Percentiles rank a stretch among this genome's conserved stretches.
These are phyloP conservation scores for Saxidomus purpurata DNA, from an alignment of 1,140 invertebrate species.

Conservation along the genomic window DNA sequence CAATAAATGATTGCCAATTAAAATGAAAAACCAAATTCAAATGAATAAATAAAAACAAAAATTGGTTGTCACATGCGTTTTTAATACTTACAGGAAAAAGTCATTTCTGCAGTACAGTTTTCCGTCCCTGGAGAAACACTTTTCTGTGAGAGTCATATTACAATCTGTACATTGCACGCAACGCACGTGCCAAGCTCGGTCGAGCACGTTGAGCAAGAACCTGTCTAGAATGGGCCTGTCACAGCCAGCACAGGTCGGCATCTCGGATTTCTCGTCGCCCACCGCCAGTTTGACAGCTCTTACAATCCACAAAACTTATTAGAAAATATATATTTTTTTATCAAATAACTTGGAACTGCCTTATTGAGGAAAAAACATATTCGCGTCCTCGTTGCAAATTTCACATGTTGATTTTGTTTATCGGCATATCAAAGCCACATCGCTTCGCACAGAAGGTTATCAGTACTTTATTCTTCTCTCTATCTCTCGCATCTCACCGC, in stretches of 20 bases:
- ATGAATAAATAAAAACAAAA: no score
- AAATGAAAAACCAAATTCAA: no score
- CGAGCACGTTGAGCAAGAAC: constrained; percentile 98
- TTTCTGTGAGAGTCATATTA: constrained; percentile 95
- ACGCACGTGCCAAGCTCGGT: constrained; percentile 97
- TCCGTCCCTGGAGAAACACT: constrained; percentile 98
- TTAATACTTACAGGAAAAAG: constrained; percentile 95
- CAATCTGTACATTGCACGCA: constrained; percentile 99
- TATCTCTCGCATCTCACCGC: not conserved
- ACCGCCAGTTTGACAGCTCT: constrained; percentile 46
- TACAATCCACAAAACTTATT: not conserved
- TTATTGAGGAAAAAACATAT: no score
- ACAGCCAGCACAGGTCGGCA: constrained; percentile 95
- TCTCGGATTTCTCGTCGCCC: constrained; percentile 50
- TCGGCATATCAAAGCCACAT: not conserved
- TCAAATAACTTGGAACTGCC: no score
- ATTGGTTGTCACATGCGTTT: not conserved
- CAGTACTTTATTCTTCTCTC: not conserved
- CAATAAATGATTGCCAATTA: no score
- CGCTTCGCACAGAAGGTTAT: not conserved
- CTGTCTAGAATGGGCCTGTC: constrained; percentile 99
- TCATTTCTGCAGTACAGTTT: constrained; percentile 98
- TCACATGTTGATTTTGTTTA: not conserved
- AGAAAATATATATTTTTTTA: no score
- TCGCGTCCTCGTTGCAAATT: no score